Base-by-base conservation (phyloP, 2,888 invertebrate genomes). In the Hydrotaea diabolus region DNA sequence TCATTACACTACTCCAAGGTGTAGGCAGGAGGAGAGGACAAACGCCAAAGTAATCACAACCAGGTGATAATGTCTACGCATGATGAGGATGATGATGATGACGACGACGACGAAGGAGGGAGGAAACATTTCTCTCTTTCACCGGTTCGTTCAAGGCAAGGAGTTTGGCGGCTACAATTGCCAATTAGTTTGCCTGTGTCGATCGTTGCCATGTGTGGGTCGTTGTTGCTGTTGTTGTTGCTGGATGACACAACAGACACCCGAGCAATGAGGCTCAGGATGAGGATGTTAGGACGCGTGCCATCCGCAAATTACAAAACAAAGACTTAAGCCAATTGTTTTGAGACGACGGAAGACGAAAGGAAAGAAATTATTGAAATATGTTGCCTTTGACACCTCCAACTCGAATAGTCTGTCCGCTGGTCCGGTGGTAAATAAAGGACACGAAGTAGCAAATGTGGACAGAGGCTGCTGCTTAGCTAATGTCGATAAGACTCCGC, bases 301-400 rank as follows among this genome's bases (percentile, higher is more conserved):
- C 85, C 86, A 84, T 86, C 80, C 86, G 86, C 86, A 84, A 85
- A 85, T 83, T 84, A 81, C 77, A 81, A 83, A 83, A 85, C 76
- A 71, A 83, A 80, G 78, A 71, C 57, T 59, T 64, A 26, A 77
- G 31, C 57, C 23, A 72, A 79, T 46, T 77, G 55, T 55, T 19
- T 19, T 46, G 43, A 62, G 39, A 75, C 39, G 72, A 66, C 26
- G 69, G 49, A 57, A 69, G 76, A 53, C 21, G 36, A 15, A 46
- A 74, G 36, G 26, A 62, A 57, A 77, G 74, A 66, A 84, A 43
- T 31, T 49, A 71, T 55, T 26, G 36, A 64, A 79, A 79, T 81
- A 82, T 82, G 79, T 31, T 73, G 77, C 82, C 79, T 74, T 85
- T 85, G 74, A 79, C 85, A 85, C 85, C 82, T 85, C 77, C 85